Conservation (phyloP, 2,797 vertebrate species). For the Hemibagrus guttatus region DNA sequence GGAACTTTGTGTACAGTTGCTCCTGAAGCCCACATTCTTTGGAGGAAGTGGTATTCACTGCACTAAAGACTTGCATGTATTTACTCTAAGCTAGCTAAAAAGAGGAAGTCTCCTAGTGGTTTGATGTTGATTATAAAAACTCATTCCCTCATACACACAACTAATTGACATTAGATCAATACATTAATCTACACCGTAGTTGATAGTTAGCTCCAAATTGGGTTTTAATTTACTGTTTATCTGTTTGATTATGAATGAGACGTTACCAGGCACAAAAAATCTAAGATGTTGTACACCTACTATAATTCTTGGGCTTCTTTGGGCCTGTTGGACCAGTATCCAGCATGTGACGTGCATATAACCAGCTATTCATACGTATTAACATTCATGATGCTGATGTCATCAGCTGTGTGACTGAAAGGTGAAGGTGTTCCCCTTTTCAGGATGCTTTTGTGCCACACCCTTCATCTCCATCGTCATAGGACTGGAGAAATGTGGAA, state of each 20-base stretch:
- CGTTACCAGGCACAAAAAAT: background rate
- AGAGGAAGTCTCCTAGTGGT: background rate
- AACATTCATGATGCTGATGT: slow-evolving; percentile 61
- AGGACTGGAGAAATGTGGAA: background rate
- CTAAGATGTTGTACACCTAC: background rate
- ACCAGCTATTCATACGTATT: slow-evolving; percentile 39
- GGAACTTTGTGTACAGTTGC: slow-evolving; percentile 18
- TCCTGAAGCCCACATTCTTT: background rate
- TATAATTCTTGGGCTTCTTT: background rate
- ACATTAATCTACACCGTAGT: background rate
- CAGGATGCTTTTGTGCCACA: slow-evolving; percentile 12
- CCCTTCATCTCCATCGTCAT: background rate
- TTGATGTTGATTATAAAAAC: background rate
- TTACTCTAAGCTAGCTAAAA: background rate
- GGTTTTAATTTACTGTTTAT: background rate
- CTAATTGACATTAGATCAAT: background rate
- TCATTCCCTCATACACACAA: background rate
- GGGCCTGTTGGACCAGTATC: slow-evolving; percentile 28
- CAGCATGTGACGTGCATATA: slow-evolving; percentile 32
- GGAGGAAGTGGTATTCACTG: background rate
- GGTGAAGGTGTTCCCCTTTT: slow-evolving; percentile 40
- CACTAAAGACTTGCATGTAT: background rate
- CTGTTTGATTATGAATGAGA: background rate
- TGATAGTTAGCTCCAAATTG: background rate
- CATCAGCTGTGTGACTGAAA: slow-evolving; percentile 52